Base-by-base conservation (phyloP, 2,797 vertebrate genomes). In the Kryptopterus vitreolus region DNA sequence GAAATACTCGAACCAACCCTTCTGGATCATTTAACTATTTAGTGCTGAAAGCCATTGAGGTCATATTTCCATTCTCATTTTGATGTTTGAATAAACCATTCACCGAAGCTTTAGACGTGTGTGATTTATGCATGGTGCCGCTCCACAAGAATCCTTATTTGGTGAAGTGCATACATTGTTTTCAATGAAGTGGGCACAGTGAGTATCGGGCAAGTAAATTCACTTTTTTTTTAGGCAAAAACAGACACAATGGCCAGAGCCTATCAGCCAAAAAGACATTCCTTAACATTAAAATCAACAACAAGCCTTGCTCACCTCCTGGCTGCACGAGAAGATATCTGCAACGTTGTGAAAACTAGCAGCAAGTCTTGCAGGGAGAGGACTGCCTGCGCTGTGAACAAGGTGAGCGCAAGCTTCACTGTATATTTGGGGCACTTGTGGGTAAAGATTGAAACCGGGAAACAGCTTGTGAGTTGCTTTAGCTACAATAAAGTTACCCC, bases 241-340 rank as follows among this genome's bases (percentile, higher is more conserved):
- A 95, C 95, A 87, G 98, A 99, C 92, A 93, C 93, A 65, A 98
- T 99, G 94, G 97, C 98, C 18, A 91, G 88, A 76, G 95, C 92
- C 75, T 99, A 99, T 87, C 97, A 99, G 91, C 96, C 96, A 3
- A 95, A 91, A 86, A 94, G 97, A 83, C 95, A 96, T 16, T 91
- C 93, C 0, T 87, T 99, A 77, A 93, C 87, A 72, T 90, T 93
- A 0, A 94, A 94, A 91, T 90, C 96, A 0, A 89, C 90, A 0
- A 82, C 97, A 73, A 94, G 93, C 0, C 43, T 95, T 87, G 92
- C 96, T 12, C 89, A 94, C 70, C 93, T 99, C 18, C 92, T 99
- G 74, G 97, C 98, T n/a, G 96, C 97, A 84, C 94, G 96, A 35
- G 95, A 96, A 77, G 97, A 99, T 84, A 76, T 99, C 6, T 97